Evolutionary conservation across 2,797 vertebrate species (phyloP), one percentile per base, ranked within the genome.

Genomic region (Sorex maritimensis): DNA sequence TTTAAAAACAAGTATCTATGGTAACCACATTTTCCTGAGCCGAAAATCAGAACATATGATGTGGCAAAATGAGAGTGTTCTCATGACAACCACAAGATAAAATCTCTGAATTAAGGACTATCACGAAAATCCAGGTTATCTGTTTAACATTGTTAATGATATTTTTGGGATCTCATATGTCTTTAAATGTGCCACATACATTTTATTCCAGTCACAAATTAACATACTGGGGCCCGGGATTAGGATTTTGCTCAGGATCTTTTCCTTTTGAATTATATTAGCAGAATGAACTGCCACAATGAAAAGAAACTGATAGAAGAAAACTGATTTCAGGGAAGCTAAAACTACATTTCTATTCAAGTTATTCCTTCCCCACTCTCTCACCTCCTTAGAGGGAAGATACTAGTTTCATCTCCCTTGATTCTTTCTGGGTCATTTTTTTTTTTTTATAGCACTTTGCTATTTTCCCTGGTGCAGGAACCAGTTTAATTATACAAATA

Each of bases 1-100:
- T 94, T 92, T 85, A 34, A 82, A 95, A 95, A 85, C 52, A 87
- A 49, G 94, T 95, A 93, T 94, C 96, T 94, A 96, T 96, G 95
- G 96, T 86, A 96, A 97, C 95, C 88, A 93, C 81, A 69, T 68
- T 94, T 90, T 91, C 80, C 84, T 96, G 87, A 84, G 89, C 89
- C 92, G 86, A 90, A 95, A 93, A 96, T 74, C 89, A 89, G 94
- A 91, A 82, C 73, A 85, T 71, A 79, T 17, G 61, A 95, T 82
- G 84, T 91, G 74, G 95, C 81, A 95, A 92, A 94, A 80, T 85
- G 92, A 52, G 26, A 88, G 83, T 87, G 93, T 96, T 96, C 91
- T 95, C 94, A 94, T 93, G 93, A 95, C 96, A 97, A 94, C 78
- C 82, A 72, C n/a, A 81, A 26, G 81, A 78, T 74, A 11, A 87